phyloP scores from a whole-genome alignment of 2,888 invertebrate species.

The Deladenus siricidicola region DNA sequence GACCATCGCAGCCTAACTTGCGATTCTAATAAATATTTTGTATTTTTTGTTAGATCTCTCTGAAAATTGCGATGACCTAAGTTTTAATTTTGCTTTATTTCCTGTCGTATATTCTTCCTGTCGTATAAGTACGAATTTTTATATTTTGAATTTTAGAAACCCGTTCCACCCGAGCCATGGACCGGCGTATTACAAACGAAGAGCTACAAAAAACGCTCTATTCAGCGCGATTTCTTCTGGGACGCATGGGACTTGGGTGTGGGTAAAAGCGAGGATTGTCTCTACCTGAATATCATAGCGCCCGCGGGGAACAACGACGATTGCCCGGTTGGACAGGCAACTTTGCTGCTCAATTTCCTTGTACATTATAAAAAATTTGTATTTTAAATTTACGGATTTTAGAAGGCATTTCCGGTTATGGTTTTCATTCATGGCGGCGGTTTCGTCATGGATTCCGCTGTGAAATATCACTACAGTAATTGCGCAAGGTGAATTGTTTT shows the following conservation, averaged over 20 bases:
- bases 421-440: slow-evolving; percentile 51
- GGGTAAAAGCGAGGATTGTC: slow-evolving; percentile 36
- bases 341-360: neutral
- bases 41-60: too few species aligned
- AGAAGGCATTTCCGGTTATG: slow-evolving; percentile 43
- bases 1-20: too few species aligned
- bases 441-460: slow-evolving; percentile 29
- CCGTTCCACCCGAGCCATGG: slow-evolving; percentile 33
- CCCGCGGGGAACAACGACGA: slow-evolving; percentile 16
- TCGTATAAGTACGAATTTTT: too few species aligned
- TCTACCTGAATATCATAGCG: slow-evolving; percentile 43
- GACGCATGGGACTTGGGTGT: slow-evolving; percentile 29
- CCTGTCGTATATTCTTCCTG: too few species aligned
- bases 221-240: slow-evolving; percentile 44
- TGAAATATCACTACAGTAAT: slow-evolving; percentile 29
- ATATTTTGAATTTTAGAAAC: slow-evolving; percentile 32
- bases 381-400: neutral
- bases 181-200: slow-evolving; percentile 24
- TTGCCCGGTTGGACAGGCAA: slow-evolving; percentile 1
- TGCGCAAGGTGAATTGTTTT: slow-evolving; percentile 21
- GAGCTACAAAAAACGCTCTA: slow-evolving; percentile 32
- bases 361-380: neutral
- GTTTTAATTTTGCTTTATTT: too few species aligned
- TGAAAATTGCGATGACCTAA: too few species aligned
- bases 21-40: too few species aligned